Conservation (phyloP, 92 coral and sea anemone species). For the Isaurus tuberculatus region DNA sequence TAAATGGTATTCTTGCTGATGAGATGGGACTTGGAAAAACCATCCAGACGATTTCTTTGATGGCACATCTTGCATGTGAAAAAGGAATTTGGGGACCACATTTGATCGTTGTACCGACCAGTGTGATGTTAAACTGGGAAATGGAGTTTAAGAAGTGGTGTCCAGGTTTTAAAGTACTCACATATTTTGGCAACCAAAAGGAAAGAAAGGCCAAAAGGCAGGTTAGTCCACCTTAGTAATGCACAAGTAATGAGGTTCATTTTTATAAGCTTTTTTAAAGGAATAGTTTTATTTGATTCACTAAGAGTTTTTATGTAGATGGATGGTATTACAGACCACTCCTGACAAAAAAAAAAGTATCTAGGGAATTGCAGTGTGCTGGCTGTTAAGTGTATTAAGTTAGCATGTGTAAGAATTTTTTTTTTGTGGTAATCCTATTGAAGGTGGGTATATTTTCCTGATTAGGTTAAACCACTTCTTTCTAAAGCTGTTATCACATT, state of each 20-base stretch:
- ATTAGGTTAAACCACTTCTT: too few species aligned
- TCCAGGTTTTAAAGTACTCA: constrained; percentile 94
- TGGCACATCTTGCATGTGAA: constrained; percentile 97
- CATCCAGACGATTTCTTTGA: constrained; percentile 92
- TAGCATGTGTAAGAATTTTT: too few species aligned
- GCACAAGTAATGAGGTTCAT: neutral
- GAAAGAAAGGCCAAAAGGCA: constrained; percentile 94
- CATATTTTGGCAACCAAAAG: constrained; percentile 95
- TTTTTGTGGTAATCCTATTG: too few species aligned
- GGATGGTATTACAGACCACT: too few species aligned
- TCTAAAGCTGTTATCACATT: too few species aligned
- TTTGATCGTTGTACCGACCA: constrained; percentile 92
- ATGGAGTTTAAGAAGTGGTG: constrained; percentile 97
- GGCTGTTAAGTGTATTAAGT: too few species aligned
- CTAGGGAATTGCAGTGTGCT: too few species aligned
- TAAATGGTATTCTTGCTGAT: constrained; percentile 97
- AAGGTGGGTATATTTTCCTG: too few species aligned
- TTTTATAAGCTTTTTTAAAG: too few species aligned
- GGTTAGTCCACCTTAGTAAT: constrained; percentile 49
- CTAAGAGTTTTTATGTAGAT: too few species aligned
- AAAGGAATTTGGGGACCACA: constrained; percentile 96
- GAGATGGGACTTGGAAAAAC: constrained; percentile 99
- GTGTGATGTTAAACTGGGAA: constrained; percentile 98
- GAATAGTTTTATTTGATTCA: too few species aligned
- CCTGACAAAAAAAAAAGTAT: too few species aligned